Evolutionary conservation across 2,888 invertebrate genomes (phyloP), one percentile per base, ranked within the genome.

Genomic region (Patella ulyssiponensis): DNA sequence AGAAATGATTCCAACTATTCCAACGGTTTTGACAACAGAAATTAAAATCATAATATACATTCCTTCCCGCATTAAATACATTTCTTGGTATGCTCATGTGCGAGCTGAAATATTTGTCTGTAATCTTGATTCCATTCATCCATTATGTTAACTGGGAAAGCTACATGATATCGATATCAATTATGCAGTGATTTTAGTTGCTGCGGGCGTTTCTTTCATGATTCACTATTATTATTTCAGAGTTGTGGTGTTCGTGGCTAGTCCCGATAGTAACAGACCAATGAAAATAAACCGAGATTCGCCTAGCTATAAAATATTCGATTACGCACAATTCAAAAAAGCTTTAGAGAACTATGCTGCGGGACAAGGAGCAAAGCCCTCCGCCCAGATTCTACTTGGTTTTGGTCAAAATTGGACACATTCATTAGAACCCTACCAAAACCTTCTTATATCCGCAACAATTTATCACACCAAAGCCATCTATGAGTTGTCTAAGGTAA

Each of bases 341-440:
- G 80, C 80, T 2, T 44, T 86, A 52, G 75, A 81, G 11, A 78
- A 69, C 53, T 86, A 82, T 64, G 33, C 83, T 3, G 70, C 77
- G 17, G 79, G 77, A 0, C 44, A 74, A 51, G 82, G 83, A 0
- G 77, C 82, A 3, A 81, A 80, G 56, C 88, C 88, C 1, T 78
- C 79, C 11, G 78, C 84, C 4, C 81, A 86, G 56, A 82, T 87
- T n/a, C 53, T 83, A 15, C 74, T 88, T 17, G 82, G 84, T 14
- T 84, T 88, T 75, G 88, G 88, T n/a, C 88, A 88, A 69, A 80
- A 82, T 76, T 85, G 85, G 79, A 78, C 77, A 14, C 51, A 75
- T 20, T 78, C 80, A 9, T 79, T 70, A 3, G 80, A 82, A 20
- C 80, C 82, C 12, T 71, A 82, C 20, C 78, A 77, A 17, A 81